These are phyloP conservation scores for Porites lutea DNA, from an alignment of 64 coral and sea anemone genomes.

Conservation along the genomic window DNA sequence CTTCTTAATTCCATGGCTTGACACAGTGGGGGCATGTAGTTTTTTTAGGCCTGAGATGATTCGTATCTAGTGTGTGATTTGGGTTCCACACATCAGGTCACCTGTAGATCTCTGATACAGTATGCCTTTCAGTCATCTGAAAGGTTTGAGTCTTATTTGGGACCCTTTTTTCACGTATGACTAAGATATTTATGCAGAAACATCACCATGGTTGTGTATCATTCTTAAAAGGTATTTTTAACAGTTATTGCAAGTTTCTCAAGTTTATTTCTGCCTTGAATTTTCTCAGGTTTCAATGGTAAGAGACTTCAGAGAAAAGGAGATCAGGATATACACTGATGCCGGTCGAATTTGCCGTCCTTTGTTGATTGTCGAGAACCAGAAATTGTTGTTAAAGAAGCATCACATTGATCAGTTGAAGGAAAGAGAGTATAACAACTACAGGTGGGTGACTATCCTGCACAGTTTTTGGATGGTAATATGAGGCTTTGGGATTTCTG, in stretches of 20 bases:
- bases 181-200: neutral
- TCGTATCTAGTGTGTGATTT: no score
- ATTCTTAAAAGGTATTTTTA: no score
- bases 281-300: conserved; percentile 93
- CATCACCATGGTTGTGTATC: neutral
- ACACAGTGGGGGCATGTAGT: no score
- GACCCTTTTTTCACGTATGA: neutral
- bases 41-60: no score
- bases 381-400: conserved; percentile 95
- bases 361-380: conserved; percentile 98
- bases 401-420: conserved; percentile 98
- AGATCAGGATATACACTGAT: conserved; percentile 99
- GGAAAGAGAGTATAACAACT: conserved; percentile 98
- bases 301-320: conserved; percentile 94
- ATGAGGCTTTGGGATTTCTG: no score
- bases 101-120: no score
- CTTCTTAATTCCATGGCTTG: no score
- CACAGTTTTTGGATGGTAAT: no score
- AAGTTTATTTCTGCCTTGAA: neutral
- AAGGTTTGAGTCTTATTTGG: no score
- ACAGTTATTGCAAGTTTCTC: no score
- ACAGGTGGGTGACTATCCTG: conserved; percentile 64
- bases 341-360: conserved; percentile 97
- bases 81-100: no score
- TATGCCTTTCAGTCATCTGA: no score